Conservation (phyloP, 2,888 invertebrate genomes). For the Lepidochitona cinerea region DNA sequence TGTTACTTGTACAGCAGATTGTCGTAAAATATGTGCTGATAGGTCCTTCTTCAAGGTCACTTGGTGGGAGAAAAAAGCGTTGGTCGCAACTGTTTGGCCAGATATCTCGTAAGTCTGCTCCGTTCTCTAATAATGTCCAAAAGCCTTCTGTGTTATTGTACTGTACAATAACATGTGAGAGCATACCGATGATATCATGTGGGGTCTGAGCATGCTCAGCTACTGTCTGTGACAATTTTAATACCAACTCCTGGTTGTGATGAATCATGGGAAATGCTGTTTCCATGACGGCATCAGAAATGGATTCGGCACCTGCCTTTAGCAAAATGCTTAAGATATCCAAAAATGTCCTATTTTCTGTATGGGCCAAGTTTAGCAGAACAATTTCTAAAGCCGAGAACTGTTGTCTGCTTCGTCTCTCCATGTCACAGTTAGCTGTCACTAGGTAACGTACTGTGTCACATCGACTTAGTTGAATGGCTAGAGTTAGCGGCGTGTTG, state of each 20-base stretch:
- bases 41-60: neutral
- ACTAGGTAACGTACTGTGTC: neutral
- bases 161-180: constrained; percentile 4
- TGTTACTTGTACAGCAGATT: neutral
- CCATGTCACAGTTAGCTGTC: neutral
- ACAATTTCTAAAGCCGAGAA: constrained; percentile 10
- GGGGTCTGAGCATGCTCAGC: neutral
- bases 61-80: neutral
- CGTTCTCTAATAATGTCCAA: neutral
- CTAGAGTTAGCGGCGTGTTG: constrained; percentile 4
- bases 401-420: neutral
- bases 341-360: neutral
- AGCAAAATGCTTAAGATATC: neutral
- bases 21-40: constrained; percentile 1
- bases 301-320: neutral
- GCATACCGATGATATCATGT: neutral
- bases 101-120: neutral
- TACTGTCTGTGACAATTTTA: neutral
- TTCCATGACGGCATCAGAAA: neutral
- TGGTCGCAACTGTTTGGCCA: constrained; percentile 7
- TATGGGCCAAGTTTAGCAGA: neutral
- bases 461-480: neutral
- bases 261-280: constrained; percentile 2
- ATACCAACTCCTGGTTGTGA: neutral
- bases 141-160: neutral